Evolutionary conservation across 2,888 invertebrate genomes (phyloP).

Genomic region (Eurytoma adleriae): DNA sequence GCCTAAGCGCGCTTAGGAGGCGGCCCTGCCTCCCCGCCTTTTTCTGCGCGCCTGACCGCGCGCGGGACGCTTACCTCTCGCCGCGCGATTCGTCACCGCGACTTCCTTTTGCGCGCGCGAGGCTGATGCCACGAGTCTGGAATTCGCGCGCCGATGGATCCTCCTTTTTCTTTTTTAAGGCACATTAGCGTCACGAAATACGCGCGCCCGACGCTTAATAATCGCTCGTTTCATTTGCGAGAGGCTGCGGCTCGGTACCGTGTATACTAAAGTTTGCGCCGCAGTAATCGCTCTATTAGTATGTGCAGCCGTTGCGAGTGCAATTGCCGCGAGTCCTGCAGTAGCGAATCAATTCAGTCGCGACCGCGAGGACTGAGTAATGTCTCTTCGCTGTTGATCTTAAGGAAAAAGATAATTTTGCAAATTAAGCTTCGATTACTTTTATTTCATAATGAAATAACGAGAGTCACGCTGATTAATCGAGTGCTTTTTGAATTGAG

Average conservation of each 20-base stretch:
- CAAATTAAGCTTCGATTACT: too few relatives aligned
- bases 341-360: constrained; percentile 7
- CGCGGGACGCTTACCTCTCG: constrained; percentile 14
- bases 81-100: constrained; percentile 38
- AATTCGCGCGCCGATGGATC: neutral
- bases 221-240: too few relatives aligned
- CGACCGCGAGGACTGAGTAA: neutral
- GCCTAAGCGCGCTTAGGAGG: constrained; percentile 6
- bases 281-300: neutral
- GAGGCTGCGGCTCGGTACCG: too few relatives aligned
- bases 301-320: neutral
- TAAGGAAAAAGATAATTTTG: too few relatives aligned
- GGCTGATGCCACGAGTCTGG: constrained; percentile 4
- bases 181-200: too few relatives aligned
- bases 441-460: too few relatives aligned
- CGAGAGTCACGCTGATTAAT: too few relatives aligned
- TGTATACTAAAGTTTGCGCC: neutral
- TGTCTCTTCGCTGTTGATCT: neutral
- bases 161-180: neutral
- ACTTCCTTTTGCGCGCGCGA: constrained; percentile 33
- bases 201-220: too few relatives aligned
- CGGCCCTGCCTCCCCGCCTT: neutral
- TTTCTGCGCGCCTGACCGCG: neutral
- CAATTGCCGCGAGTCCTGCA: constrained; percentile 9
- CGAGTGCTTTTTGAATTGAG: too few relatives aligned